phyloP scores from a whole-genome alignment of 2,797 vertebrate species.

The Aplochiton taeniatus region DNA sequence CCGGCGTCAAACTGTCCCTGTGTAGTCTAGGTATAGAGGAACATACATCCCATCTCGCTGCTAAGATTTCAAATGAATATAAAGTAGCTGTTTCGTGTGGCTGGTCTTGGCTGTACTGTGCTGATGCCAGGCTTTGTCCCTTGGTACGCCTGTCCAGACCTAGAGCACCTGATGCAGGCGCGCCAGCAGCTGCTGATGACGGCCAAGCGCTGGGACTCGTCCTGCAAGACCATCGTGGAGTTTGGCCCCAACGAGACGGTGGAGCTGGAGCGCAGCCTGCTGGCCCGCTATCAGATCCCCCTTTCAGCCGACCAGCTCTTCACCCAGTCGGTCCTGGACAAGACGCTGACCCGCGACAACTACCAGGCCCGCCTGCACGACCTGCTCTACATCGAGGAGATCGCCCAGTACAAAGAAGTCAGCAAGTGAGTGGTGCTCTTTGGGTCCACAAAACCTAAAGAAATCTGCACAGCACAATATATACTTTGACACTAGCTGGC shows the following conservation, averaged over 20 bases:
- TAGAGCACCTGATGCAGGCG: slow-evolving; percentile 95
- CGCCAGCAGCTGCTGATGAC: slow-evolving; percentile 94
- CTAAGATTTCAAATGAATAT: no score
- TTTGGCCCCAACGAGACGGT: slow-evolving; percentile 95
- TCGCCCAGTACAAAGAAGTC: slow-evolving; percentile 99
- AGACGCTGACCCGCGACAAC: slow-evolving; percentile 92
- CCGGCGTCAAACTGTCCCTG: no score
- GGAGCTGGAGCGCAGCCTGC: slow-evolving; percentile 94
- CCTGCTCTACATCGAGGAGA: slow-evolving; percentile 98
- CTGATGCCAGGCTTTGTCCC: neutral
- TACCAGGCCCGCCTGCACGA: slow-evolving; percentile 97
- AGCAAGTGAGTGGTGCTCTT: slow-evolving; percentile 89
- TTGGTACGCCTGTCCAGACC: slow-evolving; percentile 72
- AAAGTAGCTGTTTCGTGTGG: no score
- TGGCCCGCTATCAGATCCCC: slow-evolving; percentile 97
- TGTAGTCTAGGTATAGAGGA: neutral
- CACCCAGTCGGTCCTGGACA: slow-evolving; percentile 98
- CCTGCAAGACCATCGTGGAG: slow-evolving; percentile 95
- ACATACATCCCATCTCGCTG: no score
- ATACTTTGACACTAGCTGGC: slow-evolving; percentile 16
- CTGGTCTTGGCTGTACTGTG: no score
- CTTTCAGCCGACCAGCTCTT: slow-evolving; percentile 98
- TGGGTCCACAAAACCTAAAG: neutral
- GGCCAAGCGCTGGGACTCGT: slow-evolving; percentile 96
- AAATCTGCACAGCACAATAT: no score